A percentile compares a stretch with the other conserved stretches of the same genome.
Evolutionary conservation across 2,797 vertebrate species (phyloP).

Genomic region (Dryobates pubescens): DNA sequence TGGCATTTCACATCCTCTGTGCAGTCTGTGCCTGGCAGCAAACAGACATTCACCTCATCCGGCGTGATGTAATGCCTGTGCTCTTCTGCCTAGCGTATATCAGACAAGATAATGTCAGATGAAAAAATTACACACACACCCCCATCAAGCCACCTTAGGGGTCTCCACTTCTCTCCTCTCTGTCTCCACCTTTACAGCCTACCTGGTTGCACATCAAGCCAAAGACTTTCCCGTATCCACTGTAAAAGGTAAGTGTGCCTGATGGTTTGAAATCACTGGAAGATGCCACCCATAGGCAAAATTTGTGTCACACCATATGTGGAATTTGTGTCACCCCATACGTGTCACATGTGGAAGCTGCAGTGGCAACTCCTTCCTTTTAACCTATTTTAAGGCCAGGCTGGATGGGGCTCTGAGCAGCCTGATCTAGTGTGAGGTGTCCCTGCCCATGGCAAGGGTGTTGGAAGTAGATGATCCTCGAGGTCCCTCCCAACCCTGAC

Average conservation of each 20-base stretch:
- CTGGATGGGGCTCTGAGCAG: too few species aligned
- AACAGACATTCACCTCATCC: not conserved
- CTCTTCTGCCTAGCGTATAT: not conserved
- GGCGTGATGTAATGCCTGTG: not conserved
- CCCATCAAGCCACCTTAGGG: not conserved
- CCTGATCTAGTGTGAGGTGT: too few species aligned
- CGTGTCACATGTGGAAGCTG: not conserved
- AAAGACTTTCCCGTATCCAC: not conserved
- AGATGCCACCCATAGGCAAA: not conserved
- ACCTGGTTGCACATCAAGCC: not conserved
- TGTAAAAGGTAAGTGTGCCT: not conserved
- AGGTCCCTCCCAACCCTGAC: too few species aligned
- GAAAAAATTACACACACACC: not conserved
- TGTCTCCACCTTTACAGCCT: not conserved
- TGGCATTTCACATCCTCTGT: constrained; percentile 10
- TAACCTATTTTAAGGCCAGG: not conserved
- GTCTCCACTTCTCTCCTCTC: not conserved
- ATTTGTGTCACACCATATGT: not conserved
- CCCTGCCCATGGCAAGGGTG: too few species aligned
- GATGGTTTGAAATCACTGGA: not conserved
- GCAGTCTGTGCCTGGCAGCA: not conserved
- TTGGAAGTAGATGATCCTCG: too few species aligned
- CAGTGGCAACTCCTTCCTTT: not conserved
- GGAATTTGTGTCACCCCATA: too few species aligned
- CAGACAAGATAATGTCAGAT: constrained; percentile 20